Evolutionary conservation across 2,888 invertebrate genomes (phyloP).

Genomic region (Philereme vetulata): DNA sequence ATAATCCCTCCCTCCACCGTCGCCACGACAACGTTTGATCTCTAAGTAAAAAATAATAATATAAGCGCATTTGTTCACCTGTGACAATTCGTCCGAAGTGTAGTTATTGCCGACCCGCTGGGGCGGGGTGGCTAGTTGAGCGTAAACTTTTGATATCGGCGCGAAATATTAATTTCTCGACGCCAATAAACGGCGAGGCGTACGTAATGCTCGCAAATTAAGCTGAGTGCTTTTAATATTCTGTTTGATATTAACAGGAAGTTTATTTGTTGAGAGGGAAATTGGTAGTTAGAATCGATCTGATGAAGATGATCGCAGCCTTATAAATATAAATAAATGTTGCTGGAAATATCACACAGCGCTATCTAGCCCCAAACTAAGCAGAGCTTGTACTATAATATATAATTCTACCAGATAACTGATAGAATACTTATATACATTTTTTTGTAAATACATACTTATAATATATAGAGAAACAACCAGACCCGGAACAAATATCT

Average conservation of each 20-base stretch:
- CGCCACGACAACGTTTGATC: slow-evolving; percentile 77
- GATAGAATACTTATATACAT: no score
- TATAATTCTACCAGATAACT: no score
- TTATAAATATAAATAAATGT: no score
- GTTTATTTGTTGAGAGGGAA: slow-evolving; percentile 17
- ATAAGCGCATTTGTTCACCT: slow-evolving; percentile 79
- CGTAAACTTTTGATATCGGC: slow-evolving; percentile 81
- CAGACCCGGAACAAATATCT: no score
- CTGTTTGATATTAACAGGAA: slow-evolving; percentile 66
- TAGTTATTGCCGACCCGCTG: slow-evolving; percentile 69
- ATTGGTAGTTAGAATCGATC: slow-evolving; percentile 1
- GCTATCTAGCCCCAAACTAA: no score
- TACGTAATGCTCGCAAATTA: slow-evolving; percentile 79
- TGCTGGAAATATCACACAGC: no score
- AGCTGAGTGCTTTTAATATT: slow-evolving; percentile 77
- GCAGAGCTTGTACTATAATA: no score
- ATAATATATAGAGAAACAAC: no score
- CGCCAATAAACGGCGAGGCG: slow-evolving; percentile 76
- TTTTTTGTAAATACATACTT: no score
- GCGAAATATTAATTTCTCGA: slow-evolving; percentile 82
- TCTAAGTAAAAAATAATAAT: slow-evolving; percentile 75
- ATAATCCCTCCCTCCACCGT: slow-evolving; percentile 60
- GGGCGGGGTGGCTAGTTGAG: slow-evolving; percentile 77
- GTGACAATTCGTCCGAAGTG: slow-evolving; percentile 70
- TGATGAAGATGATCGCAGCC: not conserved